Evolutionary conservation across 2,113 vertebrate species (phyloP).

Genomic region (Ctenomys sociabilis): DNA sequence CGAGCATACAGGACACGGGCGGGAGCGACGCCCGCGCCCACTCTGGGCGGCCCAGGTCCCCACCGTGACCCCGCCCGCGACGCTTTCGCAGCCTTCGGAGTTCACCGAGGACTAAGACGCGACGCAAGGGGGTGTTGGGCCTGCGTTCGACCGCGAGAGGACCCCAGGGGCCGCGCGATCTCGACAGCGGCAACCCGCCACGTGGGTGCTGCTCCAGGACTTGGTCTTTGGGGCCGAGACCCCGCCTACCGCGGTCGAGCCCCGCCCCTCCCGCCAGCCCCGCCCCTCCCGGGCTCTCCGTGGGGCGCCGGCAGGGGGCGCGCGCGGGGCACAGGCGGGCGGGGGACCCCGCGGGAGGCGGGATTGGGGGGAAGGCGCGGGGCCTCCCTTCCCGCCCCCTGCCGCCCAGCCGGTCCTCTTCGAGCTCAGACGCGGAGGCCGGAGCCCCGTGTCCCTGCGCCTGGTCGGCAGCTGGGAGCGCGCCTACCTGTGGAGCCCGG

Average conservation of each 20-base stretch:
- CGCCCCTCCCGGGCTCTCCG: background rate
- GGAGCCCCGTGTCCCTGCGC: background rate
- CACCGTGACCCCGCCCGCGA: background rate
- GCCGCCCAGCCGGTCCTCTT: background rate
- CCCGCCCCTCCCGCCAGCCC: background rate
- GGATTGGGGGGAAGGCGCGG: slow-evolving; percentile 47
- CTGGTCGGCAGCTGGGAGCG: background rate
- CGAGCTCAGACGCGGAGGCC: background rate
- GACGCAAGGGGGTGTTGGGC: background rate
- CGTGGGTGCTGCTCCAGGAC: too few relatives aligned
- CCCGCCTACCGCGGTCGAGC: background rate
- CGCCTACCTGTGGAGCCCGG: slow-evolving; percentile 76
- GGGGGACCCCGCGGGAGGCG: slow-evolving; percentile 56
- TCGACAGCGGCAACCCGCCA: too few relatives aligned
- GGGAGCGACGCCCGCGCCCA: background rate
- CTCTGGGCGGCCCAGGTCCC: background rate
- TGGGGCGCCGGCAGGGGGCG: slow-evolving; percentile 67
- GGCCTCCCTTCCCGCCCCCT: slow-evolving; percentile 23
- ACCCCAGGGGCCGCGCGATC: background rate
- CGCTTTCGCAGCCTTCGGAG: background rate
- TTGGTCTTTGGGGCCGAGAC: background rate
- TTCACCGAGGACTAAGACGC: background rate
- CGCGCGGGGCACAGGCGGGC: slow-evolving; percentile 11
- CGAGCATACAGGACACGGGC: rapidly evolving
- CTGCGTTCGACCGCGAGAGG: background rate